Percentiles rank a stretch among this genome's conserved stretches.
These are phyloP conservation scores for Zophobas morio DNA, from an alignment of 1,140 invertebrate species.

Conservation along the genomic window DNA sequence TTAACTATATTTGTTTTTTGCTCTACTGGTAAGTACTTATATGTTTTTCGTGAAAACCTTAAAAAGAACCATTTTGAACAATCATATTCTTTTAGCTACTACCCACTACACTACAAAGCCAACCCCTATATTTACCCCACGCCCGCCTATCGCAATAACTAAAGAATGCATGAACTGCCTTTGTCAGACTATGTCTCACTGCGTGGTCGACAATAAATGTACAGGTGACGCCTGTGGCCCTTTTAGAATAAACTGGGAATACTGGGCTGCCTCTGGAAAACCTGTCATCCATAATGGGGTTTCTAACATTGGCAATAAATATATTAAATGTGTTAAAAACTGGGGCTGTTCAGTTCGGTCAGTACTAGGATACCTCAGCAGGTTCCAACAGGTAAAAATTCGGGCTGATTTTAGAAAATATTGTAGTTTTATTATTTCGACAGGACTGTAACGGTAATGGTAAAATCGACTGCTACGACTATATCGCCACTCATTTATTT, in stretches of 20 bases:
- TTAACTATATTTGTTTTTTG: no score
- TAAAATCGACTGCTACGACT: constrained; percentile 85
- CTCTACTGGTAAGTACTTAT: no score
- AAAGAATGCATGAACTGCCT: constrained; percentile 87
- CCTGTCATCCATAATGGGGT: constrained; percentile 75
- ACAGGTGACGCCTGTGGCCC: constrained; percentile 80
- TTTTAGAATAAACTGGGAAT: constrained; percentile 89
- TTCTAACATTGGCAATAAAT: constrained; percentile 70
- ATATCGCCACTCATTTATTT: constrained; percentile 83
- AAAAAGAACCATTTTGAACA: no score
- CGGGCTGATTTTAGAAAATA: not conserved
- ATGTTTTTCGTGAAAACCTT: no score
- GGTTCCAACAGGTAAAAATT: constrained; percentile 77
- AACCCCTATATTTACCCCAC: no score
- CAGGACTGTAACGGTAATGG: constrained; percentile 89
- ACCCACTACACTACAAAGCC: no score
- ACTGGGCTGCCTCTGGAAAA: constrained; percentile 90
- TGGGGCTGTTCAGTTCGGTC: constrained; percentile 82
- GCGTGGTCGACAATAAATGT: constrained; percentile 78
- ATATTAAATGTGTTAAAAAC: constrained; percentile 81
- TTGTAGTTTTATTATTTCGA: not conserved
- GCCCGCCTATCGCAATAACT: constrained; percentile 66
- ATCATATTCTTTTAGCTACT: no score
- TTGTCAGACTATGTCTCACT: constrained; percentile 86
- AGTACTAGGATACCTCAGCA: constrained; percentile 85